phyloP scores from a whole-genome alignment of 2,113 vertebrate genomes.

The Chaenogobius annularis region DNA sequence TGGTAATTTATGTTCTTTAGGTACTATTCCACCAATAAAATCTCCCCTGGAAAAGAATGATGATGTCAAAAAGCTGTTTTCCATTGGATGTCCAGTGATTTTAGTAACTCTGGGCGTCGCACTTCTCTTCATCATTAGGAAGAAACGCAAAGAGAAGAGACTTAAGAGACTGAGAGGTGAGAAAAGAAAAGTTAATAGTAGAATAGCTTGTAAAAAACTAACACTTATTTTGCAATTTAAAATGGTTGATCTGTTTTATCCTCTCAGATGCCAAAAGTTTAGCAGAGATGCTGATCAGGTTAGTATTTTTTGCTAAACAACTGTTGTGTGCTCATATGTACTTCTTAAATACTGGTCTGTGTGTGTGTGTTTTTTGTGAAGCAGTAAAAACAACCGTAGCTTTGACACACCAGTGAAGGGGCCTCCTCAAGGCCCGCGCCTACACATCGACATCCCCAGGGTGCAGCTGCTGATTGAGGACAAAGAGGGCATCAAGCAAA shows the following conservation, averaged over 20 bases:
- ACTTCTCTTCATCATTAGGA: constrained; percentile 92
- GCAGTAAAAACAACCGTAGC: constrained; percentile 98
- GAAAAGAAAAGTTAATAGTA: constrained; percentile 13
- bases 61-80: constrained; percentile 95
- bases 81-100: constrained; percentile 94
- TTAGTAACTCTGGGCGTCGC: constrained; percentile 90
- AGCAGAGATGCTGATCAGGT: constrained; percentile 99
- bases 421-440: constrained; percentile 92
- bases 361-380: constrained; percentile 55
- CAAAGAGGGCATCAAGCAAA: constrained; percentile 98
- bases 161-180: constrained; percentile 94
- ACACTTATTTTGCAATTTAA: not conserved
- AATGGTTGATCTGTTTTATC: constrained; percentile 9
- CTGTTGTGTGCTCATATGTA: not conserved
- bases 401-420: constrained; percentile 99
- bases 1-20: constrained; percentile 55
- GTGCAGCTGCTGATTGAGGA: constrained; percentile 98
- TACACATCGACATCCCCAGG: constrained; percentile 97
- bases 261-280: constrained; percentile 93
- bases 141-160: constrained; percentile 96
- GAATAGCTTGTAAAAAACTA: not conserved
- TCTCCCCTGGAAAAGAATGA: constrained; percentile 92
- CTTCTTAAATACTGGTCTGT: constrained; percentile 24
- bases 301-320: constrained; percentile 18
- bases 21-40: constrained; percentile 96